These are phyloP conservation scores for Enteromius afrohamiltoni DNA, from an alignment of 2,797 vertebrate species.

Conservation along the genomic window DNA sequence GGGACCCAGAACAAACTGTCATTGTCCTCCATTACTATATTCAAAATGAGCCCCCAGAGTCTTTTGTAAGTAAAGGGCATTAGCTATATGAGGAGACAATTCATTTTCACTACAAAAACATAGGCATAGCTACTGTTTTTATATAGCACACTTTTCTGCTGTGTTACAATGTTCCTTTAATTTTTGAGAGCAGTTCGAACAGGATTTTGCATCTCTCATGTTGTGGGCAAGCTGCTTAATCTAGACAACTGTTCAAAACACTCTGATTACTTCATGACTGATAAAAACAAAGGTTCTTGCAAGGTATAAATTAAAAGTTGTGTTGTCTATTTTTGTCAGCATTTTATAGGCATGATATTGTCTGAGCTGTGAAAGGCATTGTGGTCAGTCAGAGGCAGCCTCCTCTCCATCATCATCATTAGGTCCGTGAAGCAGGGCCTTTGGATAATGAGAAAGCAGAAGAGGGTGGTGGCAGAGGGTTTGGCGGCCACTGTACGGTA, in stretches of 20 bases:
- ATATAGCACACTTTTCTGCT: constrained; percentile 17
- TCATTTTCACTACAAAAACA: constrained; percentile 44
- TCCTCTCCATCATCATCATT: constrained; percentile 57
- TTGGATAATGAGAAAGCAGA: constrained; percentile 63
- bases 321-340: constrained; percentile 43
- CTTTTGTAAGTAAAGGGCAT: constrained; percentile 27
- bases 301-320: constrained; percentile 37
- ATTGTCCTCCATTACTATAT: constrained; percentile 45
- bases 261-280: neutral
- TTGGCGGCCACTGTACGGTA: constrained; percentile 63
- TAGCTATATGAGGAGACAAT: constrained; percentile 31
- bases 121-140: neutral
- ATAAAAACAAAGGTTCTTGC: constrained; percentile 11
- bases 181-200: constrained; percentile 3
- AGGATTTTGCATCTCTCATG: neutral
- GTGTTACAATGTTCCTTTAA: neutral
- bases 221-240: neutral
- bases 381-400: constrained; percentile 53
- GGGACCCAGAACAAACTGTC: constrained; percentile 43
- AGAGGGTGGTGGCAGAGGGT: constrained; percentile 60
- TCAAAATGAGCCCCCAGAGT: constrained; percentile 40
- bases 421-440: constrained; percentile 47
- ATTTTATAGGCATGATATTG: constrained; percentile 51
- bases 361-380: constrained; percentile 61
- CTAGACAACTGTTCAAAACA: constrained; percentile 10